These are phyloP conservation scores for Prietella phreatophila DNA, from an alignment of 2,113 vertebrate species.

Conservation along the genomic window DNA sequence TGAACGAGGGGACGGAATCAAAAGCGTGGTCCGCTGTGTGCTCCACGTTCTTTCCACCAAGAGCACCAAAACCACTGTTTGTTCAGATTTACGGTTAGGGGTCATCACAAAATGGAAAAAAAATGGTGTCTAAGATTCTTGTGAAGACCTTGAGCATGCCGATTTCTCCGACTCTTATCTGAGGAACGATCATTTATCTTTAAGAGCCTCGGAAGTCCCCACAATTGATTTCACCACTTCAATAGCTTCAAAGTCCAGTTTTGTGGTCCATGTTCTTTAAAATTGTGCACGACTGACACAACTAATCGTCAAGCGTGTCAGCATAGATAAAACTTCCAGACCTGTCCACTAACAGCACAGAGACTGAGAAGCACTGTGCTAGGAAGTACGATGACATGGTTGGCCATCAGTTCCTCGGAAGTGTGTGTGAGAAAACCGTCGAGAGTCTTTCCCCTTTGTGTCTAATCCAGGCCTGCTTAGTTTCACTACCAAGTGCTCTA, in stretches of 20 bases:
- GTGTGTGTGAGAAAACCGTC: constrained; percentile 1
- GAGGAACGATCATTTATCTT: neutral
- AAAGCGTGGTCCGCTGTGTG: neutral
- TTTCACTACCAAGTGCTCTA: constrained; percentile 11
- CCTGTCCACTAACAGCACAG: neutral
- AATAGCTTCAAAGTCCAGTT: neutral
- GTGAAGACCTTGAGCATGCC: neutral
- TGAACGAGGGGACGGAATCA: neutral
- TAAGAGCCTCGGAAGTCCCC: neutral
- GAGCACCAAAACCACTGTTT: neutral
- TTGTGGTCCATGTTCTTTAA: neutral
- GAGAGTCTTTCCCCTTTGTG: neutral
- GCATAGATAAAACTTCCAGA: neutral
- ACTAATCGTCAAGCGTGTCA: neutral
- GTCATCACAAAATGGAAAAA: neutral
- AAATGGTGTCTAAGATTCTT: neutral
- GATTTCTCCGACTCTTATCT: neutral
- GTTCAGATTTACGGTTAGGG: neutral
- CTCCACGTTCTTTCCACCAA: neutral
- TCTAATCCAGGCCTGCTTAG: constrained; percentile 2
- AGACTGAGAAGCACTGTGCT: neutral
- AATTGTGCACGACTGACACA: neutral
- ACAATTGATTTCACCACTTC: neutral
- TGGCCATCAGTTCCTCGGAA: neutral
- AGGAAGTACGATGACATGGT: neutral